Percentiles rank a stretch among this genome's conserved stretches.
phyloP scores from a whole-genome alignment of 1,140 invertebrate species.

The Bradysia coprophila region DNA sequence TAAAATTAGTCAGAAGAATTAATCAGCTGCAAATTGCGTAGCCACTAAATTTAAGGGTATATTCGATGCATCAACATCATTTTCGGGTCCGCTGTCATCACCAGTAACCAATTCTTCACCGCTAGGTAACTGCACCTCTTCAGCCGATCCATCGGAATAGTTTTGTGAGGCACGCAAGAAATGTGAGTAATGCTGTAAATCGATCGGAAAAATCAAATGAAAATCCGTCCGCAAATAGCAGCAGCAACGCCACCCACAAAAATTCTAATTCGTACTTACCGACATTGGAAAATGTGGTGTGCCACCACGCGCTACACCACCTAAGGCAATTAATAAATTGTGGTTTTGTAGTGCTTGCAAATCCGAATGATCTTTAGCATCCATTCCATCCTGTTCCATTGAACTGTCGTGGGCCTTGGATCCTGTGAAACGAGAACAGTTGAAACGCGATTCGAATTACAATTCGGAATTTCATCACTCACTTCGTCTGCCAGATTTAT shows the following conservation, averaged over 20 bases:
- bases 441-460: not conserved
- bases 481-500: constrained; percentile 27
- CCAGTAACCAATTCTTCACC: not conserved
- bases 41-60: constrained; percentile 5
- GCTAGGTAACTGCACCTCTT: not conserved
- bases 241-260: no score
- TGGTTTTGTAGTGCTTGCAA: constrained; percentile 4
- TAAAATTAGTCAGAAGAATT: not conserved
- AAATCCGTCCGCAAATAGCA: no score
- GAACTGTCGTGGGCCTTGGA: constrained; percentile 1
- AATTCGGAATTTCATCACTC: constrained; percentile 2
- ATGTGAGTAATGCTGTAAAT: constrained; percentile 3
- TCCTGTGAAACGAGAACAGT: not conserved
- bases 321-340: constrained; percentile 6
- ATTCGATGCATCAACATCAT: constrained; percentile 4
- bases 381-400: constrained; percentile 1
- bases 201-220: no score
- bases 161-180: constrained; percentile 5
- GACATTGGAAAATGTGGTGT: constrained; percentile 4
- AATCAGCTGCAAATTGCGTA: not conserved
- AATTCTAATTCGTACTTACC: constrained; percentile 4
- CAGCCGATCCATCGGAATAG: not conserved
- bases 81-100: constrained; percentile 2
- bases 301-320: not conserved
- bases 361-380: constrained; percentile 1